These are phyloP conservation scores for Caenorhabditis sulstoni DNA, from an alignment of 2,888 invertebrate genomes.

Conservation along the genomic window DNA sequence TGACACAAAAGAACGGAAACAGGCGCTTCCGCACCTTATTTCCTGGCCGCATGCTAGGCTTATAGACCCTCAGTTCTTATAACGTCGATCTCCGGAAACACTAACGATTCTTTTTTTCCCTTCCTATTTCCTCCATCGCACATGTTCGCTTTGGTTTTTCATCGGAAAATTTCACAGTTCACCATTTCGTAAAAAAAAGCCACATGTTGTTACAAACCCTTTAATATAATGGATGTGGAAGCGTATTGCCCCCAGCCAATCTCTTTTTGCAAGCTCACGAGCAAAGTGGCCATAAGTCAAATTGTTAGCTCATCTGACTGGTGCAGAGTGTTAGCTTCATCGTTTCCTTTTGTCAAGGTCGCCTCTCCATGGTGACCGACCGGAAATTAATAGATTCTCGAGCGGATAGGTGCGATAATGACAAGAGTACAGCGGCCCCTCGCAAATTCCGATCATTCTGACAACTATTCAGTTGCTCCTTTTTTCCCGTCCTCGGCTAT, in stretches of 20 bases:
- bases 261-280: no score
- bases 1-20: slow-evolving; percentile 68
- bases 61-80: slow-evolving; percentile 57
- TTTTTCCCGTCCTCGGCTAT: not conserved
- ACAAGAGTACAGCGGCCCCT: slow-evolving; percentile 20
- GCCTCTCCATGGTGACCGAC: slow-evolving; percentile 20
- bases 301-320: not conserved
- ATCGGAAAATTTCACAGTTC: not conserved
- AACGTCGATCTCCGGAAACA: slow-evolving; percentile 63
- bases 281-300: not conserved
- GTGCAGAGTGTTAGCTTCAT: not conserved
- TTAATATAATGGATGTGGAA: no score
- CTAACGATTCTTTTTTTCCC: slow-evolving; percentile 57
- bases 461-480: not conserved
- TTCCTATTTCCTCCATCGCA: slow-evolving; percentile 11
- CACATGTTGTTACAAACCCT: no score
- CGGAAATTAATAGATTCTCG: slow-evolving; percentile 42
- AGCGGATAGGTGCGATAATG: slow-evolving; percentile 38
- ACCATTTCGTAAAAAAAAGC: not conserved
- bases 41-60: slow-evolving; percentile 61
- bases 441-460: slow-evolving; percentile 11
- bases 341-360: slow-evolving; percentile 14
- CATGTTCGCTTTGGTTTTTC: not conserved
- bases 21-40: slow-evolving; percentile 71
- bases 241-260: no score